Evolutionary conservation across 2,888 invertebrate genomes (phyloP).

Genomic region (Hypomecis punctinalis): DNA sequence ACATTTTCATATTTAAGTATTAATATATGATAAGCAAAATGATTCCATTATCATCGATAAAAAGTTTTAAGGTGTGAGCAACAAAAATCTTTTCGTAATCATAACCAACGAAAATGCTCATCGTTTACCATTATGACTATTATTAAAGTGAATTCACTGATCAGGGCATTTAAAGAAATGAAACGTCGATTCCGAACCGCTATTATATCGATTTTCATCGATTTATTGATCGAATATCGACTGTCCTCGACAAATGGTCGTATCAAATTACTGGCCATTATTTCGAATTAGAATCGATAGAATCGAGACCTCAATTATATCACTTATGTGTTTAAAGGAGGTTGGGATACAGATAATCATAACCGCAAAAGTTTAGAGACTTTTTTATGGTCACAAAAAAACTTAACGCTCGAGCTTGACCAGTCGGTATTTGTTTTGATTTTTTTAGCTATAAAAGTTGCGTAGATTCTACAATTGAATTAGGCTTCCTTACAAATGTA

Average conservation of each 20-base stretch:
- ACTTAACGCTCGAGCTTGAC: constrained; percentile 42
- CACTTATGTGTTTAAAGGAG: constrained; percentile 85
- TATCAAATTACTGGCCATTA: constrained; percentile 82
- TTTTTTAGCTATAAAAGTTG: constrained; percentile 37
- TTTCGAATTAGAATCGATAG: constrained; percentile 84
- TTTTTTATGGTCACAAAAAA: constrained; percentile 48
- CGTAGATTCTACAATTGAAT: constrained; percentile 30
- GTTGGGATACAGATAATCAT: constrained; percentile 73
- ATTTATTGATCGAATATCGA: constrained; percentile 85
- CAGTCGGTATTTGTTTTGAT: constrained; percentile 55
- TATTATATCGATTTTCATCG: constrained; percentile 82
- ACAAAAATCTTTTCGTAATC: constrained; percentile 43
- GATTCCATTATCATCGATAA: constrained; percentile 35
- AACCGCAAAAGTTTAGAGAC: constrained; percentile 68
- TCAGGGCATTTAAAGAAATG: constrained; percentile 84
- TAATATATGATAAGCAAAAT: background rate
- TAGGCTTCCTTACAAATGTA: constrained; percentile 20
- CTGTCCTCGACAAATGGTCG: constrained; percentile 83
- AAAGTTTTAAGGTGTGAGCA: constrained; percentile 43
- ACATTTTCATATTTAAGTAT: background rate
- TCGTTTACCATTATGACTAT: constrained; percentile 80
- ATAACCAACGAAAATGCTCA: constrained; percentile 61
- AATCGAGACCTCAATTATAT: constrained; percentile 83
- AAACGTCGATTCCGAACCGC: constrained; percentile 79
- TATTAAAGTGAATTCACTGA: constrained; percentile 80